A percentile compares a stretch with the other conserved stretches of the same genome.
Conservation (phyloP, 2,113 vertebrate species). For the Ovis canadensis region DNA sequence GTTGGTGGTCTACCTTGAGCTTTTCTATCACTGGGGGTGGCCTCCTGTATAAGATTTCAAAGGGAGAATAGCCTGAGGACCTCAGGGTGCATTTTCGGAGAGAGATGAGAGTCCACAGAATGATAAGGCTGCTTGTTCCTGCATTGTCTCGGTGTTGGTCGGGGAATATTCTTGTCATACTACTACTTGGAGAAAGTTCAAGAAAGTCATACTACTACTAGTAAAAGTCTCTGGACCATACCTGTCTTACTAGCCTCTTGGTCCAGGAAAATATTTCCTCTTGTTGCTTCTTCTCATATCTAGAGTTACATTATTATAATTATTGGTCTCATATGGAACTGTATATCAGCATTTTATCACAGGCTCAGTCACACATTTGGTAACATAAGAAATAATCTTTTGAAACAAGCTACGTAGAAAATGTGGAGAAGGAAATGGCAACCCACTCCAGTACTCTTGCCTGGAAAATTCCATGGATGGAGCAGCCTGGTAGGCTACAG, state of each 20-base stretch:
- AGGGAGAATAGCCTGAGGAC: neutral
- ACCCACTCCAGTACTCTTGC: neutral
- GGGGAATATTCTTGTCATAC: neutral
- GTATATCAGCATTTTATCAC: neutral
- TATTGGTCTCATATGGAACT: neutral
- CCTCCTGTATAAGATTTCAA: neutral
- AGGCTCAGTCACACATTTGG: neutral
- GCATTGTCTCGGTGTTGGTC: neutral
- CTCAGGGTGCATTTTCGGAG: neutral
- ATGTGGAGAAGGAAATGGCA: neutral
- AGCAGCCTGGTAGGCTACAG: neutral
- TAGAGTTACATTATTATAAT: neutral
- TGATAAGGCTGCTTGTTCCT: neutral
- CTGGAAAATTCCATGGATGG: neutral
- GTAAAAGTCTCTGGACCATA: neutral
- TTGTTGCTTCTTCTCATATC: neutral
- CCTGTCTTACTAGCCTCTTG: neutral
- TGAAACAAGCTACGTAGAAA: neutral
- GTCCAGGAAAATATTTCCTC: neutral
- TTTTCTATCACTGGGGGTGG: neutral
- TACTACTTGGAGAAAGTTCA: neutral
- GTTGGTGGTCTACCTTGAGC: neutral
- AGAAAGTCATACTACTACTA: neutral
- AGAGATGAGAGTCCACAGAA: neutral
- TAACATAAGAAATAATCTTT: neutral